A percentile compares a stretch with the other conserved stretches of the same genome.
Conservation (phyloP, 2,888 invertebrate species). For the Patella pellucida region DNA sequence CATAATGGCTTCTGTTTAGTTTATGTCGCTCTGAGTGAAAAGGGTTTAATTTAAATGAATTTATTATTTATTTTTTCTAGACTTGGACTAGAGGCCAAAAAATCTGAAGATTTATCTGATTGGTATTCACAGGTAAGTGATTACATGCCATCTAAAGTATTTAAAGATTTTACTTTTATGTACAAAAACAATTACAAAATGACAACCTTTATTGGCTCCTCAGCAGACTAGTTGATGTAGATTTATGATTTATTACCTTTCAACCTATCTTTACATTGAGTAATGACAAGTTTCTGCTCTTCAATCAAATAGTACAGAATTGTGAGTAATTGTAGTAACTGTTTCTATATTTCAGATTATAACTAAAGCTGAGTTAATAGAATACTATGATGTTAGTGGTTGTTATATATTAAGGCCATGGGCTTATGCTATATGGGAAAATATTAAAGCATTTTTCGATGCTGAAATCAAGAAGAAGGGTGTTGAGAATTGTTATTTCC, state of each 20-base stretch:
- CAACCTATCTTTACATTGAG: too few species aligned
- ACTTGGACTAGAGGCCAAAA: constrained; percentile 92
- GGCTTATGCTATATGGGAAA: constrained; percentile 97
- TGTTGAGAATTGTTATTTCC: constrained; percentile 97
- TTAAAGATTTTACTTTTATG: too few species aligned
- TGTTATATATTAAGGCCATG: constrained; percentile 98
- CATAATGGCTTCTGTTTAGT: not conserved
- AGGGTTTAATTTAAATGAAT: not conserved
- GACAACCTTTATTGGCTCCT: too few species aligned
- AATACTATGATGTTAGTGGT: constrained; percentile 99
- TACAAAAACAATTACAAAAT: too few species aligned
- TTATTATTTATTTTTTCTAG: constrained; percentile 46
- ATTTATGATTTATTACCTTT: too few species aligned
- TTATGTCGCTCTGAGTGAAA: not conserved
- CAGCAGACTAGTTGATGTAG: too few species aligned
- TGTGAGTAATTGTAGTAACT: too few species aligned
- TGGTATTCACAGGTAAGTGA: constrained; percentile 95
- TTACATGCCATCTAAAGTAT: not conserved
- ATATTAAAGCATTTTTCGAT: constrained; percentile 88
- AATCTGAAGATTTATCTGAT: constrained; percentile 92
- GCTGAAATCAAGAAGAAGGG: constrained; percentile 89
- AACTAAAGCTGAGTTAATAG: constrained; percentile 96
- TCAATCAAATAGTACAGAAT: too few species aligned
- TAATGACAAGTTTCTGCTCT: too few species aligned
- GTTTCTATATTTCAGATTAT: constrained; percentile 73